These are phyloP conservation scores for Camelus dromedarius DNA, from an alignment of 2,113 vertebrate species.

Conservation along the genomic window DNA sequence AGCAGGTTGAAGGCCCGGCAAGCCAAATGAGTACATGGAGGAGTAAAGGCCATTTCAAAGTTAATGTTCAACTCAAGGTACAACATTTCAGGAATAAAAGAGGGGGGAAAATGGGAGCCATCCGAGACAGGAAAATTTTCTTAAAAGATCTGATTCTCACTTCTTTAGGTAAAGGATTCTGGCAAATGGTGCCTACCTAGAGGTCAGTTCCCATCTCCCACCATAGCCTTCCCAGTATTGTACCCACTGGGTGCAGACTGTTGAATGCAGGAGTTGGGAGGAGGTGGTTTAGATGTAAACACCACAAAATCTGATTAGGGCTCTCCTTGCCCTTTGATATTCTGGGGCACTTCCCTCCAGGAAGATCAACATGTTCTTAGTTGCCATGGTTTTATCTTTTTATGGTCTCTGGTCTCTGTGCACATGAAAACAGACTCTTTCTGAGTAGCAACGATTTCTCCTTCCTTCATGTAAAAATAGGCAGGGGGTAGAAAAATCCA, in stretches of 20 bases:
- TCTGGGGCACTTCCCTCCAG: not conserved
- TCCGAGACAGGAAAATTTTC: not conserved
- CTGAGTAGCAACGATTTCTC: not conserved
- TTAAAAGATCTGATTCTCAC: not conserved
- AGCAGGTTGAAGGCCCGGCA: not conserved
- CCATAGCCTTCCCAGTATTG: not conserved
- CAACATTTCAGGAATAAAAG: not conserved
- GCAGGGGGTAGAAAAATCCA: not conserved
- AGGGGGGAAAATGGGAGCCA: not conserved
- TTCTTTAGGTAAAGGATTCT: not conserved
- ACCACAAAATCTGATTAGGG: not conserved
- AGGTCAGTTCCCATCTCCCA: rapidly evolving
- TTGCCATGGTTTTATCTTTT: not conserved
- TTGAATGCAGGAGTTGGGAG: not conserved
- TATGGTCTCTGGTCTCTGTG: not conserved
- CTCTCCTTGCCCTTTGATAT: not conserved
- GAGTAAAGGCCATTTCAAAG: not conserved
- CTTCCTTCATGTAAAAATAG: not conserved
- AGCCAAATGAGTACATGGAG: not conserved
- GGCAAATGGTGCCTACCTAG: too few relatives aligned
- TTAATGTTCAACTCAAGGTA: not conserved
- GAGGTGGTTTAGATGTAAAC: not conserved
- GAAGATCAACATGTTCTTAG: not conserved
- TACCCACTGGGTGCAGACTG: not conserved
- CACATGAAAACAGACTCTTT: not conserved